phyloP scores from a whole-genome alignment of 92 coral and sea anemone species.

The Epizoanthus illoricatus region DNA sequence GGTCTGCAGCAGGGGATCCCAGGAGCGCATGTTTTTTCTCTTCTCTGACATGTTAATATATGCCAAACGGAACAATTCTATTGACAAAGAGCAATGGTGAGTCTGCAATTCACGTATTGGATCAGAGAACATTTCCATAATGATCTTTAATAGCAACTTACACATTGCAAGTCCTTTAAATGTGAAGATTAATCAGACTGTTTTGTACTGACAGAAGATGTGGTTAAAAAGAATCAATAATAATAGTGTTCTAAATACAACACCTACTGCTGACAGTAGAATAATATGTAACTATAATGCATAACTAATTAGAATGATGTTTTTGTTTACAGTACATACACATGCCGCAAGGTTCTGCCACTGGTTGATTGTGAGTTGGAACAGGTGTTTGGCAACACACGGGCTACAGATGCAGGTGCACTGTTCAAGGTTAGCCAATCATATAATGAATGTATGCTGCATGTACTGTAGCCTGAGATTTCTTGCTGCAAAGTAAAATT shows the following conservation, averaged over 20 bases:
- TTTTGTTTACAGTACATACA: conserved; percentile 63
- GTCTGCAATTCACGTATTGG: neutral
- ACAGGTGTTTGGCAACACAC: conserved; percentile 88
- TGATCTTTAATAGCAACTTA: no score
- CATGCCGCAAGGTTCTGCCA: conserved; percentile 90
- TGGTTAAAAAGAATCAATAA: no score
- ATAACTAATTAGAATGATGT: neutral
- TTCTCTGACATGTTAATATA: conserved; percentile 96
- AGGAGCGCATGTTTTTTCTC: conserved; percentile 93
- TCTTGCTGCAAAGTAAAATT: no score
- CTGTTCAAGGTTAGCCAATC: conserved; percentile 73
- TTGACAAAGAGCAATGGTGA: conserved; percentile 81
- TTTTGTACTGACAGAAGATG: no score
- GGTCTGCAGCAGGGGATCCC: conserved; percentile 91
- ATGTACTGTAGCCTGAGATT: no score
- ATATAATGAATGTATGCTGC: neutral
- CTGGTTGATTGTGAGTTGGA: conserved; percentile 83
- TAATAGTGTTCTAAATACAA: neutral
- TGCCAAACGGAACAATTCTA: conserved; percentile 76
- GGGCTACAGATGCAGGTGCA: conserved; percentile 80
- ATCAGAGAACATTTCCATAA: neutral
- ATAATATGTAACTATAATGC: neutral
- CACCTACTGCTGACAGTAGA: neutral
- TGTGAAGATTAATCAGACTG: no score
- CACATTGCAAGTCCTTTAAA: no score